Evolutionary conservation across 2,113 vertebrate species (phyloP).

Genomic region (Oplegnathus fasciatus): DNA sequence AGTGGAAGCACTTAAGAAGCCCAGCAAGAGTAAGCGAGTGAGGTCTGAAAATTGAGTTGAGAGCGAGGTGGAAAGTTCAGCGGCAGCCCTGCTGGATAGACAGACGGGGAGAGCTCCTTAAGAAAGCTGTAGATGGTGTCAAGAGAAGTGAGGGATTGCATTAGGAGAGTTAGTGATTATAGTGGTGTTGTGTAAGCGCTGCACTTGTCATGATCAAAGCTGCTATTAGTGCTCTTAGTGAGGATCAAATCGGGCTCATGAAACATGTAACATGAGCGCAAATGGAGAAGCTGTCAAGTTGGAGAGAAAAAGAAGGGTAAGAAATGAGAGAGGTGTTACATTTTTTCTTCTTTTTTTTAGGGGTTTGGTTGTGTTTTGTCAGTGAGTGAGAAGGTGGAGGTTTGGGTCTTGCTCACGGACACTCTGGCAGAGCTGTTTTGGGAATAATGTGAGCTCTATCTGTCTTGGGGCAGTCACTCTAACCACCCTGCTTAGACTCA

Average conservation of each 20-base stretch:
- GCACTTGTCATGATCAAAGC: slow-evolving; percentile 72
- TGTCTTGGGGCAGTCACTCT: slow-evolving; percentile 17
- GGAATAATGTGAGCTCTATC: slow-evolving; percentile 34
- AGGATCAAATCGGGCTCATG: slow-evolving; percentile 51
- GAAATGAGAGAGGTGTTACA: background rate
- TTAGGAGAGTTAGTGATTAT: slow-evolving; percentile 59
- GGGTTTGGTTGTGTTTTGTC: slow-evolving; percentile 10
- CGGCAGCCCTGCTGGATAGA: slow-evolving; percentile 23
- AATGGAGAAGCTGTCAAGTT: slow-evolving; percentile 41
- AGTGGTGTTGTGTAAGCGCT: slow-evolving; percentile 52
- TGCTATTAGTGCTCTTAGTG: slow-evolving; percentile 58
- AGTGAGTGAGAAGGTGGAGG: slow-evolving; percentile 11
- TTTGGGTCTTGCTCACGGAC: slow-evolving; percentile 22
- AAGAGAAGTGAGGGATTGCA: slow-evolving; percentile 66
- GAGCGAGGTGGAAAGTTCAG: slow-evolving; percentile 56
- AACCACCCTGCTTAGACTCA: slow-evolving; percentile 13
- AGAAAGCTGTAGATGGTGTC: slow-evolving; percentile 54
- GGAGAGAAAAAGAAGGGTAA: background rate
- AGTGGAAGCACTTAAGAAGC: slow-evolving; percentile 56
- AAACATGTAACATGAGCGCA: slow-evolving; percentile 42
- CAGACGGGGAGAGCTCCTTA: slow-evolving; percentile 41
- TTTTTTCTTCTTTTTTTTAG: background rate
- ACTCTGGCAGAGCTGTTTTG: slow-evolving; percentile 20
- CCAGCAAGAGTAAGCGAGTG: slow-evolving; percentile 23
- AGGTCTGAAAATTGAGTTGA: slow-evolving; percentile 54